Conservation (phyloP, 2,113 vertebrate genomes). For the Phylloscopus trochilus region DNA sequence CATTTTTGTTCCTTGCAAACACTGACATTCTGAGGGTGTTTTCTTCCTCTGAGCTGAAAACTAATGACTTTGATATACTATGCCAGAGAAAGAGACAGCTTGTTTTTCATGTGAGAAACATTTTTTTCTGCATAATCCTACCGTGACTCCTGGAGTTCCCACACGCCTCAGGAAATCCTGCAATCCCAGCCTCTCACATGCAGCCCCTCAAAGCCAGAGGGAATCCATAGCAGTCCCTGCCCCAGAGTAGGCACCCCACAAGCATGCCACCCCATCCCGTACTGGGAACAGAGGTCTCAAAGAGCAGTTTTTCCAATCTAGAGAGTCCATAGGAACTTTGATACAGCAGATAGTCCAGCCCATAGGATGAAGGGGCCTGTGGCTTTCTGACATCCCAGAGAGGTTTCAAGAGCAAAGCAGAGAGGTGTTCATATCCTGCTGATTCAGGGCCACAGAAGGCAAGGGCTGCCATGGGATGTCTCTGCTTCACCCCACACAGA, state of each 20-base stretch:
- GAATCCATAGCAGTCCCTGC: not conserved
- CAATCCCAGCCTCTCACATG: accelerated
- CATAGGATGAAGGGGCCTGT: not conserved
- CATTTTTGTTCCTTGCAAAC: not conserved
- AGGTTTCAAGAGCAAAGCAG: not conserved
- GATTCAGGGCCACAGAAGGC: not conserved
- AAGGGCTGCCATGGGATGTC: not conserved
- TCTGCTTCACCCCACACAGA: not conserved
- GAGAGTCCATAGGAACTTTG: not conserved
- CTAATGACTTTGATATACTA: not conserved
- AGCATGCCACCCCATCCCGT: not conserved
- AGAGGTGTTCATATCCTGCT: not conserved
- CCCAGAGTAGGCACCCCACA: not conserved
- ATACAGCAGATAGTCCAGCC: not conserved
- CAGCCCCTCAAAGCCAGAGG: not conserved
- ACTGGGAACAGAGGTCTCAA: not conserved
- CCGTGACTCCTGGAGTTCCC: not conserved
- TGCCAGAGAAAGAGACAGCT: not conserved
- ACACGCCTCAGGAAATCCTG: not conserved
- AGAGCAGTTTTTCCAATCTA: not conserved
- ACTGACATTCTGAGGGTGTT: not conserved
- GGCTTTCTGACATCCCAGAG: not conserved
- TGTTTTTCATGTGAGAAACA: not conserved
- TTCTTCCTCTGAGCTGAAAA: not conserved
- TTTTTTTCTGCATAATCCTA: not conserved